phyloP scores from a whole-genome alignment of 2,888 invertebrate species.

The Pollenia griseotomentosa region DNA sequence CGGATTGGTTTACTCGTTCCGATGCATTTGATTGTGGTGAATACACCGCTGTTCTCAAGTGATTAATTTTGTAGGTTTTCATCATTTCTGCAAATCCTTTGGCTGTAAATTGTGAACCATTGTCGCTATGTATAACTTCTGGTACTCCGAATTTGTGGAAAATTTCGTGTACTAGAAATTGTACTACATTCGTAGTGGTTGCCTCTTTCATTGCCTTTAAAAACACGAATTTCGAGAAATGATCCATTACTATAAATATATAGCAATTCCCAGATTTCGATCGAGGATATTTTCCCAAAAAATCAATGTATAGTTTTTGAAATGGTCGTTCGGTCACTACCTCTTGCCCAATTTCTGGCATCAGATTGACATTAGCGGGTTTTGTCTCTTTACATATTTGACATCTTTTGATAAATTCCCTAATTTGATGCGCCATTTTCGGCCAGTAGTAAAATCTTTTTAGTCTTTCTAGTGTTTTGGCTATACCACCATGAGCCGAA shows the following conservation, averaged over 20 bases:
- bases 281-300: conserved; percentile 15
- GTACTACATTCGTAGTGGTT: no score
- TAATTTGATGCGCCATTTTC: neutral
- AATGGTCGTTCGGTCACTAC: conserved; percentile 19
- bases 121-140: neutral
- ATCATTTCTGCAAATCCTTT: neutral
- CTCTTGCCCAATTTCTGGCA: neutral
- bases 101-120: neutral
- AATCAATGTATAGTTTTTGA: conserved; percentile 22
- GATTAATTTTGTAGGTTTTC: neutral
- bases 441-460: conserved; percentile 13
- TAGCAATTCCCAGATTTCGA: neutral
- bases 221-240: neutral
- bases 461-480: neutral
- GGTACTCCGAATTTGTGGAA: no score
- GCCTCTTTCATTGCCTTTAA: neutral
- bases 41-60: neutral
- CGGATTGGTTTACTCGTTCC: conserved; percentile 9
- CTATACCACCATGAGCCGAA: neutral
- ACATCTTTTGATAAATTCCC: neutral
- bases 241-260: neutral
- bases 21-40: conserved; percentile 4
- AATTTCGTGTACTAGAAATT: no score
- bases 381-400: conserved; percentile 20
- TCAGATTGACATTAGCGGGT: neutral